phyloP scores from a whole-genome alignment of 1,140 invertebrate species.

The Drosophila guanche region DNA sequence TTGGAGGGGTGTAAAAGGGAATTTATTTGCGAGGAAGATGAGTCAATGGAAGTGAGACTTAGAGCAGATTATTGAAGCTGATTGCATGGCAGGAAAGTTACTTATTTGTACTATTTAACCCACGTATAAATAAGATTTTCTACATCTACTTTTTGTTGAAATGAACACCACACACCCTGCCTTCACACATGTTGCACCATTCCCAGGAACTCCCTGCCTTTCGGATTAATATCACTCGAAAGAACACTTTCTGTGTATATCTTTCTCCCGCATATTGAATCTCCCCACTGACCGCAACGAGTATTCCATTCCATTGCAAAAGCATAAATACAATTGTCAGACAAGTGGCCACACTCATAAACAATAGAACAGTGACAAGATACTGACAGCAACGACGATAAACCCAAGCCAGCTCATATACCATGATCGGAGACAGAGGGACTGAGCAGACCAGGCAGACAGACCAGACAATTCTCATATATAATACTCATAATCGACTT shows the following conservation, averaged over 20 bases:
- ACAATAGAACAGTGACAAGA: slow-evolving; percentile 70
- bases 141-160: too few species aligned
- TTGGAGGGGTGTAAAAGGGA: neutral
- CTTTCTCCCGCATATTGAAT: slow-evolving; percentile 22
- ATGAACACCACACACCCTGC: too few species aligned
- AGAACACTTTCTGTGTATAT: neutral
- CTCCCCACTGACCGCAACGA: slow-evolving; percentile 6
- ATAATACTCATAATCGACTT: slow-evolving; percentile 21
- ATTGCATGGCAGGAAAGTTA: too few species aligned
- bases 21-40: neutral
- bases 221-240: neutral
- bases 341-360: slow-evolving; percentile 39
- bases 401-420: slow-evolving; percentile 47
- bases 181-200: too few species aligned
- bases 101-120: too few species aligned
- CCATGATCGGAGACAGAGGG: slow-evolving; percentile 1
- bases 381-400: slow-evolving; percentile 65
- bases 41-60: too few species aligned
- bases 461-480: slow-evolving; percentile 6
- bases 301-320: neutral
- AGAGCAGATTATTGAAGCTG: too few species aligned
- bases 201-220: neutral
- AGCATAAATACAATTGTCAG: slow-evolving; percentile 28
- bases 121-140: too few species aligned
- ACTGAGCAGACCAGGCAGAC: too few species aligned